Conservation (phyloP, 2,113 vertebrate species). For the Lanius ludovicianus region DNA sequence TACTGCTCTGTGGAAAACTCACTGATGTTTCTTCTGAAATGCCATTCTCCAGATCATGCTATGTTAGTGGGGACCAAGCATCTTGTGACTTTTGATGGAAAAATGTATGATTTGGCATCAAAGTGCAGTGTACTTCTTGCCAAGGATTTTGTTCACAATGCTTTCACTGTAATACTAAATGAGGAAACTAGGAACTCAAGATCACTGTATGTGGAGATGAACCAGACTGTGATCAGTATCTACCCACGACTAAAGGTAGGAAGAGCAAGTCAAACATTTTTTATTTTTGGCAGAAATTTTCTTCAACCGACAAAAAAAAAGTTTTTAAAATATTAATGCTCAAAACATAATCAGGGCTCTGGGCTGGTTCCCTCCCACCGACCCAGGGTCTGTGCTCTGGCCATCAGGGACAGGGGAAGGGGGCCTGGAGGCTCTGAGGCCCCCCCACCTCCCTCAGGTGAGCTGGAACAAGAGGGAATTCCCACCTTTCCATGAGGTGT, state of each 20-base stretch:
- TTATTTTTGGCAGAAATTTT: background rate
- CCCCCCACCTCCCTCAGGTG: too few relatives aligned
- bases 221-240: conserved; percentile 64
- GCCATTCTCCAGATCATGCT: conserved; percentile 76
- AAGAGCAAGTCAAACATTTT: background rate
- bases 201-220: conserved; percentile 72
- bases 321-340: background rate
- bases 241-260: conserved; percentile 77
- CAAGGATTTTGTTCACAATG: conserved; percentile 64
- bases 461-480: too few relatives aligned
- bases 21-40: background rate
- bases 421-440: too few relatives aligned
- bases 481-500: too few relatives aligned
- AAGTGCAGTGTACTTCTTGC: conserved; percentile 79
- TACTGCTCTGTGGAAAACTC: background rate
- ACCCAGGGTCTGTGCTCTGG: too few relatives aligned
- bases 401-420: too few relatives aligned
- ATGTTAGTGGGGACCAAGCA: conserved; percentile 80
- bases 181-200: conserved; percentile 5
- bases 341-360: background rate
- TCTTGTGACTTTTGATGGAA: conserved; percentile 82
- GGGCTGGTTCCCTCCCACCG: too few relatives aligned
- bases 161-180: conserved; percentile 73
- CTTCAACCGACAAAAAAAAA: background rate
- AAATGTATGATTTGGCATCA: conserved; percentile 71